These are phyloP conservation scores for Tarsius wallacei DNA, from an alignment of 2,797 vertebrate species.

Conservation along the genomic window DNA sequence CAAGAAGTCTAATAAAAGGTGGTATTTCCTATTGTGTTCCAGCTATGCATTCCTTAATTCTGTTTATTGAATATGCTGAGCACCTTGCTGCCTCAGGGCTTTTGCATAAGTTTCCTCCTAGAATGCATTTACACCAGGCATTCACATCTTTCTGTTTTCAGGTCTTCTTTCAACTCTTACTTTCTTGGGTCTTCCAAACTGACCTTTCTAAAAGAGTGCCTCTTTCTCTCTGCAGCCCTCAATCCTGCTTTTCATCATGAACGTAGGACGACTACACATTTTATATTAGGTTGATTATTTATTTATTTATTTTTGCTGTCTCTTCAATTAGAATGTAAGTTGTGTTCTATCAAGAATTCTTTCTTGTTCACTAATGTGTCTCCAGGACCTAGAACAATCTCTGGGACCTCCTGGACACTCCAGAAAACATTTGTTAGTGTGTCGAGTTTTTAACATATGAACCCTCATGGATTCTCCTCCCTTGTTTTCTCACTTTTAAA, in stretches of 20 bases:
- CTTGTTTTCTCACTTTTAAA: background rate
- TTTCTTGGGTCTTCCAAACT: background rate
- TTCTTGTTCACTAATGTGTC: background rate
- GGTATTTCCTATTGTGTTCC: background rate
- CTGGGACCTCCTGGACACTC: background rate
- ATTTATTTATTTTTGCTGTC: background rate
- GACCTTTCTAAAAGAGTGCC: background rate
- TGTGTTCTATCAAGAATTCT: background rate
- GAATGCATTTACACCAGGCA: background rate
- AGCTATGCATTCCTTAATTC: background rate
- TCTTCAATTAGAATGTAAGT: background rate
- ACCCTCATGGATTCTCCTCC: background rate
- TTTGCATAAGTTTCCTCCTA: background rate
- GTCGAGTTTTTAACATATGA: background rate
- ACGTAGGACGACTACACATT: background rate
- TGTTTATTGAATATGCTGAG: background rate
- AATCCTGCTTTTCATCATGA: background rate
- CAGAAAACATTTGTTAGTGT: background rate
- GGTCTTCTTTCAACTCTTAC: background rate
- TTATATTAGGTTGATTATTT: background rate
- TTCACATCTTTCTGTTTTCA: background rate
- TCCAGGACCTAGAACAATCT: background rate
- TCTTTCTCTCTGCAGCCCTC: background rate
- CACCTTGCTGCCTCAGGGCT: background rate
- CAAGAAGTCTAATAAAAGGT: background rate